Conservation (phyloP, 2,797 vertebrate genomes). For the Gobionotothen gibberifrons region DNA sequence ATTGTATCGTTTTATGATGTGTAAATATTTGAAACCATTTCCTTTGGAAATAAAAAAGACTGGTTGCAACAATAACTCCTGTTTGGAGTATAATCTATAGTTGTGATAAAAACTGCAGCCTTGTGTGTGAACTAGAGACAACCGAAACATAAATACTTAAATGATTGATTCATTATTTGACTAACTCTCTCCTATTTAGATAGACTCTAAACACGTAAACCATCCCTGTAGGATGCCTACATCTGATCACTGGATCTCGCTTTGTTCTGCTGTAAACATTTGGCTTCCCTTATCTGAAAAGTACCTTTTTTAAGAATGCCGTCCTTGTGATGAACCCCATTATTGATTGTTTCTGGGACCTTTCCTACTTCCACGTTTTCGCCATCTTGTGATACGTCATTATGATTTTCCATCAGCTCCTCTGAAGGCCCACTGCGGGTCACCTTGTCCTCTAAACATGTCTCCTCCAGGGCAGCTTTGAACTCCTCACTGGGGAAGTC, state of each 20-base stretch:
- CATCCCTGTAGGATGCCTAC: neutral
- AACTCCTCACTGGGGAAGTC: constrained; percentile 77
- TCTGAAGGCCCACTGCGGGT: constrained; percentile 15
- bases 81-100: neutral
- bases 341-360: constrained; percentile 40
- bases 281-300: constrained; percentile 2
- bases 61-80: neutral
- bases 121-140: too few relatives aligned
- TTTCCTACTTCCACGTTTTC: constrained; percentile 48
- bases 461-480: constrained; percentile 73
- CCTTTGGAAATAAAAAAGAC: neutral
- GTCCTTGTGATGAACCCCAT: constrained; percentile 57
- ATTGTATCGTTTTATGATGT: too few relatives aligned
- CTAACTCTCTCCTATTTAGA: neutral
- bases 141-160: neutral
- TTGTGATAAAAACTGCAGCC: neutral
- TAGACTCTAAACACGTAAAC: neutral
- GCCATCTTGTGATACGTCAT: constrained; percentile 47
- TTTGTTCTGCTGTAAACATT: neutral
- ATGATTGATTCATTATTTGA: neutral
- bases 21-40: neutral
- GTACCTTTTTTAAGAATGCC: constrained; percentile 73
- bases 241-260: neutral
- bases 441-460: constrained; percentile 47
- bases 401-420: constrained; percentile 49